phyloP scores from a whole-genome alignment of 2,888 invertebrate species.

The Molanna angustata region DNA sequence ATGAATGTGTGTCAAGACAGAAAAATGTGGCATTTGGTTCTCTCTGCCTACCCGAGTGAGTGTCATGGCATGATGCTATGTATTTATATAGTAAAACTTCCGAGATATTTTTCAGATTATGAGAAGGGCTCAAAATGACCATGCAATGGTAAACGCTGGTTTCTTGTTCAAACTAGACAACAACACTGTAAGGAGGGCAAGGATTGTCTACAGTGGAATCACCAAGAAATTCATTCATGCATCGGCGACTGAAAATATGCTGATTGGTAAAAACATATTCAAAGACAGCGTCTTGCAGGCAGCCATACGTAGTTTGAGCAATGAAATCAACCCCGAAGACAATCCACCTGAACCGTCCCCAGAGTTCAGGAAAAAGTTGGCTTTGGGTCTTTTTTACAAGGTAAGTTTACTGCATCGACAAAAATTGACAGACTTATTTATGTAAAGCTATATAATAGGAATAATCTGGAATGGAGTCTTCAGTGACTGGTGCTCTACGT shows the following conservation, averaged over 20 bases:
- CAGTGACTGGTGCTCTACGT: too few relatives aligned
- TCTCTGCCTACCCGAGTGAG: too few relatives aligned
- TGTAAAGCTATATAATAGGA: too few relatives aligned
- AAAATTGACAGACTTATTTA: too few relatives aligned
- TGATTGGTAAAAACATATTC: conserved; percentile 46
- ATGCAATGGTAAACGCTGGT: conserved; percentile 74
- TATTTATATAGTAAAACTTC: too few relatives aligned
- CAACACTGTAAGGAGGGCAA: conserved; percentile 44
- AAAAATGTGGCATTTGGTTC: too few relatives aligned
- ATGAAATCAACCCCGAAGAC: conserved; percentile 64
- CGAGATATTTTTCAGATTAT: conserved; percentile 64
- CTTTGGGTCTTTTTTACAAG: conserved; percentile 78
- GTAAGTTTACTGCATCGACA: too few relatives aligned
- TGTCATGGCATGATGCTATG: too few relatives aligned
- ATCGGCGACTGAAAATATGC: conserved; percentile 50
- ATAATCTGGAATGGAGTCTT: too few relatives aligned
- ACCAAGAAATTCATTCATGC: conserved; percentile 57
- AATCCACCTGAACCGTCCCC: conserved; percentile 66
- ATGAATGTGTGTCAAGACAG: too few relatives aligned
- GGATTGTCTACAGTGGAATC: conserved; percentile 66
- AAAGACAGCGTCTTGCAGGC: conserved; percentile 46
- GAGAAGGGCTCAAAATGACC: conserved; percentile 72
- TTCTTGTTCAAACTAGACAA: conserved; percentile 61
- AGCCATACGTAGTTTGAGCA: conserved; percentile 52
- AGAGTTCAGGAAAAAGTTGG: conserved; percentile 65